Evolutionary conservation across 2,888 invertebrate genomes (phyloP).

Genomic region (Diarsia mendica): DNA sequence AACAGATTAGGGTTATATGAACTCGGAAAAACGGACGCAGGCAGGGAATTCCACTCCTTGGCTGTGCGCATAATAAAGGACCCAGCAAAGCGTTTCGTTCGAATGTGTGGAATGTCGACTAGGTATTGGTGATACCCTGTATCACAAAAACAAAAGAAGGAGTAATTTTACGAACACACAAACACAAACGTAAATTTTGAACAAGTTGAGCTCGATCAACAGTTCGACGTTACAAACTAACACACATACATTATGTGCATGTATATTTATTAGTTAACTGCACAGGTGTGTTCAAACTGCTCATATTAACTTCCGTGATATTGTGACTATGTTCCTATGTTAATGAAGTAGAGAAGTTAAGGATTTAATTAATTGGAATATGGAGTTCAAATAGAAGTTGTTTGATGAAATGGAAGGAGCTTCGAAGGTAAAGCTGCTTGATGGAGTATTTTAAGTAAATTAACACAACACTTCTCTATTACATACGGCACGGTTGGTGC

Average conservation of each 20-base stretch:
- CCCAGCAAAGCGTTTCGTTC: too few species aligned
- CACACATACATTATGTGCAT: slow-evolving; percentile 18
- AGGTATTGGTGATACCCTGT: too few species aligned
- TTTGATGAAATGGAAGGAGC: not conserved
- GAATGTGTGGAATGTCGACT: too few species aligned
- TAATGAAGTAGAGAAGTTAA: slow-evolving; percentile 35
- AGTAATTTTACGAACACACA: not conserved
- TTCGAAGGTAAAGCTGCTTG: not conserved
- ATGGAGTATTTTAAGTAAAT: not conserved
- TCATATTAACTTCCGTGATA: slow-evolving; percentile 39
- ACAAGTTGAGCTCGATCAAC: slow-evolving; percentile 6
- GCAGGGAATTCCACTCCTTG: too few species aligned
- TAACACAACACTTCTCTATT: not conserved
- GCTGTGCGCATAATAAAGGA: too few species aligned
- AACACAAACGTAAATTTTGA: slow-evolving; percentile 2
- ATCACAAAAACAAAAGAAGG: too few species aligned
- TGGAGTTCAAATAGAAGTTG: not conserved
- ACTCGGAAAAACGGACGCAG: too few species aligned
- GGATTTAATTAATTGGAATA: slow-evolving; percentile 30
- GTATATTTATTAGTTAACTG: slow-evolving; percentile 49
- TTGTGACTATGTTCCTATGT: slow-evolving; percentile 25
- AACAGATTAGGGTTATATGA: too few species aligned
- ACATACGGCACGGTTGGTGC: too few species aligned
- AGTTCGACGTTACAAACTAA: slow-evolving; percentile 15
- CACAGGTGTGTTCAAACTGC: slow-evolving; percentile 43